Evolutionary conservation across 2,797 vertebrate species (phyloP).

Genomic region (Alcedo quadribrachys): DNA sequence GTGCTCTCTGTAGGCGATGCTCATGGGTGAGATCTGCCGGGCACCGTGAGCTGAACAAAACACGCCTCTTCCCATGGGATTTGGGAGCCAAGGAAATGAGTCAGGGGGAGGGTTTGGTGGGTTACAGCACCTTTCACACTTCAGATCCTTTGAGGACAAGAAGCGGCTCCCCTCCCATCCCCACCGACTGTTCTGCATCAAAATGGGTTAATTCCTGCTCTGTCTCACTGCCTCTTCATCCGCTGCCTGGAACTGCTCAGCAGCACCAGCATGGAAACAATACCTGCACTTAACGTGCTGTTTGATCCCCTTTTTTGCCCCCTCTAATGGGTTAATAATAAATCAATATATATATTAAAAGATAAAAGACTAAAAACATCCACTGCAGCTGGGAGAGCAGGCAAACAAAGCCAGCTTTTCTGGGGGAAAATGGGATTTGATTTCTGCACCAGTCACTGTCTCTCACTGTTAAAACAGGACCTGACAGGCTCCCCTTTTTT

Average conservation of each 20-base stretch:
- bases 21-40: not conserved
- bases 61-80: not conserved
- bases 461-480: not conserved
- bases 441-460: constrained; percentile 10
- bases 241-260: not conserved
- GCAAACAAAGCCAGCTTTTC: not conserved
- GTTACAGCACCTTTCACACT: not conserved
- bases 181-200: not conserved
- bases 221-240: not conserved
- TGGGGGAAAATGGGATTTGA: not conserved
- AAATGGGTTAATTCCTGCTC: not conserved
- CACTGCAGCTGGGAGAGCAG: not conserved
- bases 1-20: not conserved
- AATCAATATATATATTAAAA: not conserved
- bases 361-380: not conserved
- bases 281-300: not conserved
- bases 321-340: not conserved
- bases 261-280: not conserved
- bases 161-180: not conserved
- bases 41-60: not conserved
- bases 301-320: not conserved
- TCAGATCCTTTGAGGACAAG: not conserved
- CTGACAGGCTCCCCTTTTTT: not conserved
- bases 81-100: not conserved
- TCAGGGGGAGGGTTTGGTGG: no score